A percentile compares a stretch with the other conserved stretches of the same genome.
These are phyloP conservation scores for Aradophagus sp. DNA, from an alignment of 1,140 invertebrate genomes.

Conservation along the genomic window DNA sequence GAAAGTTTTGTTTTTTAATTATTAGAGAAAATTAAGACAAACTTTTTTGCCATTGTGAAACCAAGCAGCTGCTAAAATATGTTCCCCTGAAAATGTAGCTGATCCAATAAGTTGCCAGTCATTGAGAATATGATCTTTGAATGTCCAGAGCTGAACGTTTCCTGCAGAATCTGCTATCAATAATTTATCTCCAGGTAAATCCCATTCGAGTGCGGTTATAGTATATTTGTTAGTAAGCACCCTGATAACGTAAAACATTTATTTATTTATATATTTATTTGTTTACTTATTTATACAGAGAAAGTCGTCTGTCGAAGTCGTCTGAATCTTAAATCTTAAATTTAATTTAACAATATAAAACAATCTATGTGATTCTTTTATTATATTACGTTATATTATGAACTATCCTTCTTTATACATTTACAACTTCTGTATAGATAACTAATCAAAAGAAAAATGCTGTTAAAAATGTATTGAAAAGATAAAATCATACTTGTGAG, in stretches of 20 bases:
- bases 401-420: no score
- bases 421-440: no score
- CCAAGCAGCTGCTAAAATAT: constrained; percentile 86
- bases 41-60: constrained; percentile 90
- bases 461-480: not conserved
- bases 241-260: constrained; percentile 65
- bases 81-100: constrained; percentile 81
- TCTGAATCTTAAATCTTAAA: no score
- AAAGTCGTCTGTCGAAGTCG: no score
- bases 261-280: constrained; percentile 1
- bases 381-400: no score
- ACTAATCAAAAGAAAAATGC: constrained; percentile 2
- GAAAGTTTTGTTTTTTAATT: no score
- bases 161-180: constrained; percentile 85
- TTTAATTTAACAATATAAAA: no score
- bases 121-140: constrained; percentile 86
- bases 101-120: constrained; percentile 81
- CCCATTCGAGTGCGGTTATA: constrained; percentile 89
- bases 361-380: no score
- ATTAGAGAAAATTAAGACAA: no score
- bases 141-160: constrained; percentile 84
- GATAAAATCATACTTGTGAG: constrained; percentile 48
- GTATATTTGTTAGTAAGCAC: constrained; percentile 76
- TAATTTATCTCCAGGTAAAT: constrained; percentile 85
- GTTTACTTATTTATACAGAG: no score